Evolutionary conservation across 2,888 invertebrate species (phyloP).

Genomic region (Lochmaea capreae): DNA sequence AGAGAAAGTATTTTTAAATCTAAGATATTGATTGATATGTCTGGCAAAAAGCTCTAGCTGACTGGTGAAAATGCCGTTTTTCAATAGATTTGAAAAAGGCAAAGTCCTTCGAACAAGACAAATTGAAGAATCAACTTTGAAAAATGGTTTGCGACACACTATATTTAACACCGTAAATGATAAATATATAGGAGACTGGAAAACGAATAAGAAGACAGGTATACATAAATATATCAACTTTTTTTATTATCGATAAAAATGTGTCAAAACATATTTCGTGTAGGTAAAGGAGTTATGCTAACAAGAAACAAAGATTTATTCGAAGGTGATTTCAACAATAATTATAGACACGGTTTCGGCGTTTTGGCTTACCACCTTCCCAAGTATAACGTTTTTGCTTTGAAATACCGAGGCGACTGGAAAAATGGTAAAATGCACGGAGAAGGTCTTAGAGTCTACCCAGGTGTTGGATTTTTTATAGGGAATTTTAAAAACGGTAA

Average conservation of each 20-base stretch:
- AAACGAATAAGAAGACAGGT: constrained; percentile 66
- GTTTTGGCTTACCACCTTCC: constrained; percentile 64
- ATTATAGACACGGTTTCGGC: constrained; percentile 72
- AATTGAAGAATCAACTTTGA: constrained; percentile 67
- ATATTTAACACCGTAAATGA: constrained; percentile 69
- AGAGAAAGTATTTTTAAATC: not conserved
- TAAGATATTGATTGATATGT: constrained; percentile 9
- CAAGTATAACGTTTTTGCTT: constrained; percentile 64
- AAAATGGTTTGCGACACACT: constrained; percentile 70
- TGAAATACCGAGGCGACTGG: constrained; percentile 74
- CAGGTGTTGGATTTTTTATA: constrained; percentile 71
- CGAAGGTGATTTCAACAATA: constrained; percentile 72
- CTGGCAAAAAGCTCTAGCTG: not conserved
- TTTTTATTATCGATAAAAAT: too few species aligned
- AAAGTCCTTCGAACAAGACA: constrained; percentile 53
- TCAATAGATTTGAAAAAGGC: constrained; percentile 48
- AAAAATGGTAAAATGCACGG: constrained; percentile 70
- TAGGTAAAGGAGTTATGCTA: constrained; percentile 69
- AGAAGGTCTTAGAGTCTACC: constrained; percentile 69
- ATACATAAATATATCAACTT: constrained; percentile 17
- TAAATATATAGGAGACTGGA: constrained; percentile 74
- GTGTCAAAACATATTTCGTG: too few species aligned
- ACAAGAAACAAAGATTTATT: constrained; percentile 68
- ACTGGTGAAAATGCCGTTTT: constrained; percentile 55
- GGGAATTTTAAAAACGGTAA: constrained; percentile 69